Evolutionary conservation across 1,140 invertebrate genomes (phyloP).

Genomic region (Chelonus insularis): DNA sequence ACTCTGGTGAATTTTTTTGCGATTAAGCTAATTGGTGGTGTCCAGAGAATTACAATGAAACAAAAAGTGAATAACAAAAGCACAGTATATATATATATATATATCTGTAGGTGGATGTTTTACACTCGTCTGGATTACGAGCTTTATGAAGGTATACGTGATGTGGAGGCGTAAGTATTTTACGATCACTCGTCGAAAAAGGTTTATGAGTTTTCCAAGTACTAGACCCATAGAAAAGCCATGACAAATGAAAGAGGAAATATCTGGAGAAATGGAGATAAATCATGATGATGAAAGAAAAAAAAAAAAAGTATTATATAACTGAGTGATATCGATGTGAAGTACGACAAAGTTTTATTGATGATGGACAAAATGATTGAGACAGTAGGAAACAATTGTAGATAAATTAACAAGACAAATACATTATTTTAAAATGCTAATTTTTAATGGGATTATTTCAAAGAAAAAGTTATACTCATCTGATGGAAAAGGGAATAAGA

Average conservation of each 20-base stretch:
- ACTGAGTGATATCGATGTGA: too few relatives aligned
- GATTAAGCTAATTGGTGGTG: too few relatives aligned
- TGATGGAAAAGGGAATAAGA: not conserved
- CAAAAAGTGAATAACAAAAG: too few relatives aligned
- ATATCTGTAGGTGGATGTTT: constrained; percentile 9
- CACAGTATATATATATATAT: not conserved
- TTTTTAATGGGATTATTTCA: not conserved
- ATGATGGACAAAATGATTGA: too few relatives aligned
- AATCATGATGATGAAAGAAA: not conserved
- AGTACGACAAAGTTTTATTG: too few relatives aligned
- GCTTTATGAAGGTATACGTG: constrained; percentile 2
- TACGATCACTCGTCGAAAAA: constrained; percentile 24
- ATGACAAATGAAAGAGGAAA: not conserved
- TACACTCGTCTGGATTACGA: constrained; percentile 5
- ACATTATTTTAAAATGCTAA: too few relatives aligned
- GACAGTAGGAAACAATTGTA: too few relatives aligned
- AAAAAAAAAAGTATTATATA: not conserved
- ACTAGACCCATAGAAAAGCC: not conserved
- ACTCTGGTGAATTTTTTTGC: too few relatives aligned
- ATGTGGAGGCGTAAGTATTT: constrained; percentile 19
- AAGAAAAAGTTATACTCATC: not conserved
- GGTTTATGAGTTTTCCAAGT: constrained; percentile 21
- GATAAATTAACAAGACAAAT: too few relatives aligned
- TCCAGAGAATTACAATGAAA: too few relatives aligned
- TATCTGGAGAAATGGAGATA: not conserved